These are phyloP conservation scores for Sebastes ruberrimus DNA, from an alignment of 2,797 vertebrate genomes.

Conservation along the genomic window DNA sequence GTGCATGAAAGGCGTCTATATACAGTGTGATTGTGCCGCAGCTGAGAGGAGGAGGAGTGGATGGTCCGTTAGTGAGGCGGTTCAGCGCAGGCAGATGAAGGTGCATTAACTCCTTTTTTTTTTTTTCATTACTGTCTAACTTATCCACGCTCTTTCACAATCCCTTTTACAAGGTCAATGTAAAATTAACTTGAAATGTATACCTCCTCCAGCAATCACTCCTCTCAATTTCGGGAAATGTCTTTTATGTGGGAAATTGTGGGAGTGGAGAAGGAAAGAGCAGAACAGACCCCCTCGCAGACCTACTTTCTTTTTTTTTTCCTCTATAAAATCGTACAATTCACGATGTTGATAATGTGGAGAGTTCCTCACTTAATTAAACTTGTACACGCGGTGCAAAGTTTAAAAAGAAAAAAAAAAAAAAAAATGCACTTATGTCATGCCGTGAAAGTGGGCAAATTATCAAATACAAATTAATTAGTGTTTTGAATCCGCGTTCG, in stretches of 20 bases:
- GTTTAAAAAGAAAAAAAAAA: slow-evolving; percentile 67
- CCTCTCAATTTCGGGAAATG: slow-evolving; percentile 52
- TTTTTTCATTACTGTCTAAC: slow-evolving; percentile 63
- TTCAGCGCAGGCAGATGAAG: slow-evolving; percentile 56
- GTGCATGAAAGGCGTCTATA: slow-evolving; percentile 31
- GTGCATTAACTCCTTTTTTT: slow-evolving; percentile 56
- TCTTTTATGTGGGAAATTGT: slow-evolving; percentile 65
- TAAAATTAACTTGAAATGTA: slow-evolving; percentile 76
- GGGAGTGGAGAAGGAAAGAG: slow-evolving; percentile 51
- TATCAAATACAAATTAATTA: slow-evolving; percentile 86
- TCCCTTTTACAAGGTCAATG: slow-evolving; percentile 70
- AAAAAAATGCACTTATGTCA: slow-evolving; percentile 72
- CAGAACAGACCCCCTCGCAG: slow-evolving; percentile 47
- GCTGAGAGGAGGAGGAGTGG: slow-evolving; percentile 45
- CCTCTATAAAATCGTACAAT: slow-evolving; percentile 59
- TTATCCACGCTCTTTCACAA: slow-evolving; percentile 67
- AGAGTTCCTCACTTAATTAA: slow-evolving; percentile 82
- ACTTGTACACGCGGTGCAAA: slow-evolving; percentile 79
- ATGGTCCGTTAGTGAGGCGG: slow-evolving; percentile 38
- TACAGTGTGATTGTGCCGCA: slow-evolving; percentile 17
- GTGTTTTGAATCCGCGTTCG: slow-evolving; percentile 77
- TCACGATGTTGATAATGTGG: slow-evolving; percentile 71
- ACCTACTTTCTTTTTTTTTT: slow-evolving; percentile 32
- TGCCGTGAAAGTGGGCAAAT: slow-evolving; percentile 81
- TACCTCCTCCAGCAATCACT: slow-evolving; percentile 75